These are phyloP conservation scores for Mimachlamys varia DNA, from an alignment of 2,888 invertebrate genomes.

Conservation along the genomic window DNA sequence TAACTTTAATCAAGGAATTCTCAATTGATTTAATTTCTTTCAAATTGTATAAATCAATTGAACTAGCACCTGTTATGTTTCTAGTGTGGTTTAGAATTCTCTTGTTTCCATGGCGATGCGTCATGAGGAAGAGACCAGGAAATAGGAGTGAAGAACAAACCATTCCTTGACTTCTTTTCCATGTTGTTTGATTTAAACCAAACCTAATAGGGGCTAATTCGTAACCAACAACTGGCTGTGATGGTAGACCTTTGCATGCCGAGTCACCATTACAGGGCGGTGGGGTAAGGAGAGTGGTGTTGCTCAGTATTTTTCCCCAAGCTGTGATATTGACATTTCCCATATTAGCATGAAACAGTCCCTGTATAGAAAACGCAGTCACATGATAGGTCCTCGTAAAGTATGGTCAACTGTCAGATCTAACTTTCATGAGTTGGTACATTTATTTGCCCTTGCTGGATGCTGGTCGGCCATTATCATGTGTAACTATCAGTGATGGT, in stretches of 20 bases:
- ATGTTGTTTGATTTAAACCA: background rate
- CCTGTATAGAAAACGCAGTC: background rate
- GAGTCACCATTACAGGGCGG: background rate
- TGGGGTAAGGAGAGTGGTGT: background rate
- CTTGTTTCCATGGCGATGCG: background rate
- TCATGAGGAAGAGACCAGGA: background rate
- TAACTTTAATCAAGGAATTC: no score
- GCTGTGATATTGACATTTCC: background rate
- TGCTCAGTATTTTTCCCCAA: background rate
- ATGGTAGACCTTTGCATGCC: background rate
- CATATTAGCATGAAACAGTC: background rate
- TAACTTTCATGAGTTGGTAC: background rate
- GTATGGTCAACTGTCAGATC: constrained; percentile 17
- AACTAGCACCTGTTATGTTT: background rate
- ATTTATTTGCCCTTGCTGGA: background rate
- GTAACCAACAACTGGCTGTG: background rate
- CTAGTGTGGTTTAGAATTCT: background rate
- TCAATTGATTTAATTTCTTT: no score
- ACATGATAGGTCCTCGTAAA: background rate
- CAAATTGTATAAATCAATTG: background rate
- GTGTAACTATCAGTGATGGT: background rate
- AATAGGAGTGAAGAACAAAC: background rate
- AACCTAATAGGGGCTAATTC: background rate
- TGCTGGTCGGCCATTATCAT: background rate
- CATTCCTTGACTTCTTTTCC: background rate